A percentile compares a stretch with the other conserved stretches of the same genome.
phyloP scores from a whole-genome alignment of 2,888 invertebrate genomes.

The Aethes cnicana region DNA sequence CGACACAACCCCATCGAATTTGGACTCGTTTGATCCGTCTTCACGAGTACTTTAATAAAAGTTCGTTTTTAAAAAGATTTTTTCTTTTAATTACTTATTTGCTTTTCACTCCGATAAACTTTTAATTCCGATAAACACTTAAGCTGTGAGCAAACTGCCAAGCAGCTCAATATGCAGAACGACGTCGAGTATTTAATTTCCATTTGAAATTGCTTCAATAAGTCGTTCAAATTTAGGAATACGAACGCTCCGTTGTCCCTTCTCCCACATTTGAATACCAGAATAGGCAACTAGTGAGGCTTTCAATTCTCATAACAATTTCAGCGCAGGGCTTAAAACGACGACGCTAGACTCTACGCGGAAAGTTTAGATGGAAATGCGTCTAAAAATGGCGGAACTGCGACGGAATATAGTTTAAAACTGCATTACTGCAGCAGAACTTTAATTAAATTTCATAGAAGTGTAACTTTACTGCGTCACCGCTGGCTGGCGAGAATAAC shows the following conservation, averaged over 20 bases:
- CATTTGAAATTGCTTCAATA: constrained; percentile 24
- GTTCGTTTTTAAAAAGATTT: too few species aligned
- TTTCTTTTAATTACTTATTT: too few species aligned
- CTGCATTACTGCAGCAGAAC: background rate
- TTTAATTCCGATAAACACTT: too few species aligned
- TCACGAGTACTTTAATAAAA: too few species aligned
- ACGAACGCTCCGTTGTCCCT: constrained; percentile 18
- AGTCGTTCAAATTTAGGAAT: constrained; percentile 12
- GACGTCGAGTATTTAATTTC: constrained; percentile 5
- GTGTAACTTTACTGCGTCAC: background rate
- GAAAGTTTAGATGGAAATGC: constrained; percentile 20
- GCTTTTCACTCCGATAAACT: too few species aligned
- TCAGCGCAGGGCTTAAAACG: constrained; percentile 8
- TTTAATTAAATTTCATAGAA: constrained; percentile 13
- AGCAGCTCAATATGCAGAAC: constrained; percentile 3
- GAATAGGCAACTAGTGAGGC: constrained; percentile 36
- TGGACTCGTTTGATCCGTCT: too few species aligned
- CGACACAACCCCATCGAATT: too few species aligned
- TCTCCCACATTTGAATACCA: constrained; percentile 40
- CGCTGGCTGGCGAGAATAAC: constrained; percentile 24
- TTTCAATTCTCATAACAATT: constrained; percentile 33
- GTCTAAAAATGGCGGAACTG: constrained; percentile 13
- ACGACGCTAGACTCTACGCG: constrained; percentile 11
- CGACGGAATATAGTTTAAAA: constrained; percentile 8
- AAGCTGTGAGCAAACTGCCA: background rate